Conservation (phyloP, 2,888 invertebrate species). For the Druceiella hillmani region DNA sequence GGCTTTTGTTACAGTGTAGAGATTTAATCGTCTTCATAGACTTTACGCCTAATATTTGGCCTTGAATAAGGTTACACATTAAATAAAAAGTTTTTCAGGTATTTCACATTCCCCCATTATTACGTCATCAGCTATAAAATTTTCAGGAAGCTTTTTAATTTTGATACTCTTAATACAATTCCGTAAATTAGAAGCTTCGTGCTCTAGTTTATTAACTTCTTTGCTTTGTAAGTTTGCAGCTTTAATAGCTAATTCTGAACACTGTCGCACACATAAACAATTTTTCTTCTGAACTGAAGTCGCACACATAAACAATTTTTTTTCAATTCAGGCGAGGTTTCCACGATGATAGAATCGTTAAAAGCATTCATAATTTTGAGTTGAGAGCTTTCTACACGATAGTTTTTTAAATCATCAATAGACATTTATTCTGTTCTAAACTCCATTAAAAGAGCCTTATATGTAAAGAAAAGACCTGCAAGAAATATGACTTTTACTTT, state of each 20-base stretch:
- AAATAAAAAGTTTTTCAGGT: constrained; percentile 22
- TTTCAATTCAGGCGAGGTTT: constrained; percentile 21
- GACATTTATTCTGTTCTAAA: no score
- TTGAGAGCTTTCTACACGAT: constrained; percentile 25
- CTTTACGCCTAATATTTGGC: constrained; percentile 17
- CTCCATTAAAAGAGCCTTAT: no score
- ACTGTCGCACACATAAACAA: constrained; percentile 25
- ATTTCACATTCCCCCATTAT: constrained; percentile 21
- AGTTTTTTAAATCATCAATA: no score
- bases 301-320: no score
- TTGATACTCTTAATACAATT: constrained; percentile 24
- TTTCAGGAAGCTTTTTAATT: constrained; percentile 17
- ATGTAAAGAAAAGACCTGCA: no score
- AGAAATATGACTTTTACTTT: no score
- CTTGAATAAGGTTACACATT: constrained; percentile 20
- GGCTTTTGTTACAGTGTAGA: constrained; percentile 26
- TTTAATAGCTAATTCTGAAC: constrained; percentile 23
- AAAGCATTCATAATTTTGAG: constrained; percentile 23
- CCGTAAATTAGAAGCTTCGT: constrained; percentile 25
- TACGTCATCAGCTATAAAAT: constrained; percentile 19
- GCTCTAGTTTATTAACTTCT: constrained; percentile 20
- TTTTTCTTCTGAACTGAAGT: no score
- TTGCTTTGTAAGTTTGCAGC: constrained; percentile 11
- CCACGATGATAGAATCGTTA: constrained; percentile 23
- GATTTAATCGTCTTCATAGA: constrained; percentile 18